Base-by-base conservation (phyloP, 2,113 vertebrate species). In the Rafetus swinhoei region DNA sequence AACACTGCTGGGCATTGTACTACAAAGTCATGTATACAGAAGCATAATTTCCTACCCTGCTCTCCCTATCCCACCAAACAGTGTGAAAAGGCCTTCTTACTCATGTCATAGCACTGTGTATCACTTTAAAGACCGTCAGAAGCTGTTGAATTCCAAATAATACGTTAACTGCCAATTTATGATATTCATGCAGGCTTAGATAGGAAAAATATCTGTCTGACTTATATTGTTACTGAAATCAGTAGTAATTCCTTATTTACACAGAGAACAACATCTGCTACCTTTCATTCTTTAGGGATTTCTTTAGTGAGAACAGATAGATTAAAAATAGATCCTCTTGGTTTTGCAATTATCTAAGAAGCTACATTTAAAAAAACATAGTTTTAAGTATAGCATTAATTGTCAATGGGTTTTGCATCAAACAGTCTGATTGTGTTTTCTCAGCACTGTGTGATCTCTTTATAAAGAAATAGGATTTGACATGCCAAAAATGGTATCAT, bases 341-440 rank as follows among this genome's bases (percentile, higher is more conserved):
- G 84, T 91, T 96, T 94, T 92, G 45, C 86, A 91, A 55, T 94
- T 95, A 91, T 88, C 56, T 90, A 76, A 95, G 85, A 92, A 95
- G 86, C 83, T 19, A 39, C 79, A 27, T 88, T 79, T 56, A 91
- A 94, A 92, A 59, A 24, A 25, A 35, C 9, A 72, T 4, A 82
- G 15, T 81, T 92, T 85, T 80, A 60, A 86, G 9, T 19, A 74
- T 91, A 91, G 79, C 80, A 56, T 84, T 91, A 81, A 50, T 9
- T 82, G 76, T 55, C n/a, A 92, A 79, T 54, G 21, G 35, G 80
- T 93, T 93, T 93, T 84, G 16, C 19, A 45, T 82, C n/a, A 76
- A 85, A 82, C 57, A 79, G 2, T 65, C 45, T 89, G 18, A 13
- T 77, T 77, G 13, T 27, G 22, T 14, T 24, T 77, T 77, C 24